These are phyloP conservation scores for Psephotus haematonotus DNA, from an alignment of 2,113 vertebrate genomes.

Conservation along the genomic window DNA sequence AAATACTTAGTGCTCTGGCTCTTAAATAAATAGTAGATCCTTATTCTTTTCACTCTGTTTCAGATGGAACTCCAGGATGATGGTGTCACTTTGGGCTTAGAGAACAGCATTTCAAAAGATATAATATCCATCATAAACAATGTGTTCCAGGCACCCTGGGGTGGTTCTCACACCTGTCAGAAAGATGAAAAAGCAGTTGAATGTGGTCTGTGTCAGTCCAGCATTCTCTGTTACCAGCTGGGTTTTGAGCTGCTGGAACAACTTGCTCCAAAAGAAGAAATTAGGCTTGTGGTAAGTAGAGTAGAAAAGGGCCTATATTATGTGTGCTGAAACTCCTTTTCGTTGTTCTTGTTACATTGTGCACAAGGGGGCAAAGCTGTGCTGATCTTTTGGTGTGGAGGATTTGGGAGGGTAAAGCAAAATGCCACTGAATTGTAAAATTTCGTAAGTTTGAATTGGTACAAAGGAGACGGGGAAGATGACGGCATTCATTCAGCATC, in stretches of 20 bases:
- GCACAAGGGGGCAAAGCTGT: background rate
- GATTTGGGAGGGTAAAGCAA: background rate
- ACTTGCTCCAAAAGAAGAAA: constrained; percentile 94
- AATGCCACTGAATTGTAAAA: background rate
- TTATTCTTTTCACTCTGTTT: constrained; percentile 36
- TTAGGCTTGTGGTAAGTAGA: constrained; percentile 94
- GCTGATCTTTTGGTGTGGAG: background rate
- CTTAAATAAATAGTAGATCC: constrained; percentile 24
- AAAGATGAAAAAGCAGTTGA: constrained; percentile 93
- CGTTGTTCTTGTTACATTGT: background rate
- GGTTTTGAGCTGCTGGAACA: constrained; percentile 94
- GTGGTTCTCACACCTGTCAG: constrained; percentile 96
- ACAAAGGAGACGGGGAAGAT: background rate
- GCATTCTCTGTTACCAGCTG: constrained; percentile 97
- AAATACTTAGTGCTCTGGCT: background rate
- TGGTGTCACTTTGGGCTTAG: constrained; percentile 92
- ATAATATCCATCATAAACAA: constrained; percentile 98
- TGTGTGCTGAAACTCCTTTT: background rate
- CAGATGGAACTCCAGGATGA: constrained; percentile 99
- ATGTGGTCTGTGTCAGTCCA: constrained; percentile 96
- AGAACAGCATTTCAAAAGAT: constrained; percentile 93
- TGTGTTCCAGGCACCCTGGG: constrained; percentile 98
- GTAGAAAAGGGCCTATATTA: background rate
- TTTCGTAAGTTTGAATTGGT: background rate
- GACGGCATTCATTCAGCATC: background rate